Evolutionary conservation across 1,140 invertebrate species (phyloP), one percentile per base, ranked within the genome.

Genomic region (Elysia chlorotica): DNA sequence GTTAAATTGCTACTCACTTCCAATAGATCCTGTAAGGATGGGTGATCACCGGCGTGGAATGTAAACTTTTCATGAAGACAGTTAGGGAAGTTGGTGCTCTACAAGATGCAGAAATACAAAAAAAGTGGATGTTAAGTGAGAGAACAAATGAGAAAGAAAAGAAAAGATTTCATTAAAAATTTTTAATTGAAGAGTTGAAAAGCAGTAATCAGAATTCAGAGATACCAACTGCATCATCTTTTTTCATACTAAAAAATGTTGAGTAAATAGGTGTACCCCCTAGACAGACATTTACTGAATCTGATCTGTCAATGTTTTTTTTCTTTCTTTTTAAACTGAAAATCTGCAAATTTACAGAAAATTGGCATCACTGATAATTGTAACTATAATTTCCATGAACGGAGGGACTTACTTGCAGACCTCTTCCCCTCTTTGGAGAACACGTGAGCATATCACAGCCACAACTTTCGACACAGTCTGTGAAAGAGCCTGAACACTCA

Each of bases 381-480:
- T 48, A 14, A 48, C 10, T 48, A 14, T 48, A n/a, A 48, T 48
- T n/a, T 48, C 41, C 41, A 48, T 48, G 41, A n/a, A 48, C 10
- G 41, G n/a, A 48, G n/a, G n/a, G n/a, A 57, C 48, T 48, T 53
- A 71, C 69, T 59, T 62, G 36, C 17, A 62, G 54, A 1, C 28
- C 31, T 35, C 25, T 31, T 4, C 19, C 17, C 63, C 38, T 37
- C 28, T 71, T 71, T 17, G 54, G 54, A 37, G 69, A 71, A 21
- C 17, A 28, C 35, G 41, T 67, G 2, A 69, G 54, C 41, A 74
- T 48, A 74, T 61, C 65, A 74, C 73, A 68, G 21, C 57, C 59
- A 74, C 66, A 74, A 38, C 67, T 74, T 48, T 74, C 73, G 2
- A 69, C 17, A 65, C 73, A 65, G 57, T 74, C 67, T 62, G 73